These are phyloP conservation scores for Hippocampus mohnikei DNA, from an alignment of 2,113 vertebrate genomes.

Conservation along the genomic window DNA sequence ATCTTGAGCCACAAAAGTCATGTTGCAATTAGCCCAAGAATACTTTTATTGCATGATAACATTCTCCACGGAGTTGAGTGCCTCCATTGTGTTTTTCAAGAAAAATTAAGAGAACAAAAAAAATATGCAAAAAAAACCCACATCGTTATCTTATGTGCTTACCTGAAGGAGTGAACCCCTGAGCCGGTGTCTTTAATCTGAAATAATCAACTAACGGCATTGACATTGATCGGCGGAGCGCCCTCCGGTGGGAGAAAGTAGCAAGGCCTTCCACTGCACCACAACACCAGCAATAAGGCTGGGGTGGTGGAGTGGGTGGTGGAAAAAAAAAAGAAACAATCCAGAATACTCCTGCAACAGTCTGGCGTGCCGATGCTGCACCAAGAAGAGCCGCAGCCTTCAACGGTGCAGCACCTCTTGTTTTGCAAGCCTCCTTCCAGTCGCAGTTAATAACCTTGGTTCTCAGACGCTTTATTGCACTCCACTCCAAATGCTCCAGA, in stretches of 20 bases:
- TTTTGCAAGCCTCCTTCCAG: conserved; percentile 74
- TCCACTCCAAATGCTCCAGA: conserved; percentile 82
- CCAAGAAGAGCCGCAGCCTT: conserved; percentile 66
- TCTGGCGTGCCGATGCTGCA: conserved; percentile 44
- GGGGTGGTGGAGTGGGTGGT: background rate
- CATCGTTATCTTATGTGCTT: conserved; percentile 35
- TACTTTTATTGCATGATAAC: background rate
- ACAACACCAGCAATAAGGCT: conserved; percentile 4
- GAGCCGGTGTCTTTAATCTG: conserved; percentile 26
- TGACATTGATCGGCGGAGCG: conserved; percentile 99
- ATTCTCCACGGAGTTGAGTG: background rate
- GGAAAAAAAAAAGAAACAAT: background rate
- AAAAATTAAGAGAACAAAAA: background rate
- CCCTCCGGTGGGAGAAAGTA: conserved; percentile 81
- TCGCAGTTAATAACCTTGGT: conserved; percentile 83
- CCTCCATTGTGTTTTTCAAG: conserved; percentile 3
- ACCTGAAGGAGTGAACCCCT: conserved; percentile 51
- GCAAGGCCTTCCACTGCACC: conserved; percentile 1
- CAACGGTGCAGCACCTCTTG: conserved; percentile 63
- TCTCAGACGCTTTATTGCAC: conserved; percentile 83
- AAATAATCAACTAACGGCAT: conserved; percentile 75
- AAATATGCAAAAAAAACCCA: background rate
- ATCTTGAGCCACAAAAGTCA: background rate
- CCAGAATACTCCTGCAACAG: conserved; percentile 48
- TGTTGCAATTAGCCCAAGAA: background rate